Evolutionary conservation across 2,888 invertebrate species (phyloP).

Genomic region (Nymphalis c-album): DNA sequence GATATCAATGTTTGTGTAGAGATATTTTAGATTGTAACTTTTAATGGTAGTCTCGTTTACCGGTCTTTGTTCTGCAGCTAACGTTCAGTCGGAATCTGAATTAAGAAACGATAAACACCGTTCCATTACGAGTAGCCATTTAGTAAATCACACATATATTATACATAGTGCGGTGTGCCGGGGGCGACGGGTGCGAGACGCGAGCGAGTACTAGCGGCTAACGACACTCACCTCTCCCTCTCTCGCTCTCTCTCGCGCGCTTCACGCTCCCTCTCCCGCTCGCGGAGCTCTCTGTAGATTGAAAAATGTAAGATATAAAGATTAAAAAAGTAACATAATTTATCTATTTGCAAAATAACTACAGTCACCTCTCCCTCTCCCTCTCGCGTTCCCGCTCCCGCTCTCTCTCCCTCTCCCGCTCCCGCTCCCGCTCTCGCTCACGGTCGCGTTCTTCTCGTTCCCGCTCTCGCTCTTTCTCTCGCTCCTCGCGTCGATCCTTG

Average conservation of each 20-base stretch:
- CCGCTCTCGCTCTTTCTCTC: constrained; percentile 56
- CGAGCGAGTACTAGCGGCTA: too few relatives aligned
- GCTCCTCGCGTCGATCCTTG: constrained; percentile 41
- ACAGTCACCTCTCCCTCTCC: constrained; percentile 40
- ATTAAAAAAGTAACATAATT: neutral
- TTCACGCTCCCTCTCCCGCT: constrained; percentile 55
- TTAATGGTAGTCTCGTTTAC: too few relatives aligned
- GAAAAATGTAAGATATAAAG: constrained; percentile 6
- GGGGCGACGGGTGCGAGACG: too few relatives aligned
- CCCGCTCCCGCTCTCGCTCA: constrained; percentile 47
- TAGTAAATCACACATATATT: too few relatives aligned
- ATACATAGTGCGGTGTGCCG: too few relatives aligned
- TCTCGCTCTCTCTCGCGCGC: constrained; percentile 64
- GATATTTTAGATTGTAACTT: too few relatives aligned
- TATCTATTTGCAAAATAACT: neutral
- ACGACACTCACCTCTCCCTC: constrained; percentile 59
- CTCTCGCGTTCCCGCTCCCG: constrained; percentile 51
- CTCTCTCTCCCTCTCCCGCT: constrained; percentile 73
- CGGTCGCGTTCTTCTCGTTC: constrained; percentile 45
- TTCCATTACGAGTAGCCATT: too few relatives aligned
- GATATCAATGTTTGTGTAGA: too few relatives aligned
- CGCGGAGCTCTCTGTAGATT: constrained; percentile 51
- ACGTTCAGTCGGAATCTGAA: too few relatives aligned
- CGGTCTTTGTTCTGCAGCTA: too few relatives aligned
- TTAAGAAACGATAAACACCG: too few relatives aligned